Evolutionary conservation across 2,888 invertebrate genomes (phyloP), one percentile per base, ranked within the genome.

Genomic region (Oligia latruncula): DNA sequence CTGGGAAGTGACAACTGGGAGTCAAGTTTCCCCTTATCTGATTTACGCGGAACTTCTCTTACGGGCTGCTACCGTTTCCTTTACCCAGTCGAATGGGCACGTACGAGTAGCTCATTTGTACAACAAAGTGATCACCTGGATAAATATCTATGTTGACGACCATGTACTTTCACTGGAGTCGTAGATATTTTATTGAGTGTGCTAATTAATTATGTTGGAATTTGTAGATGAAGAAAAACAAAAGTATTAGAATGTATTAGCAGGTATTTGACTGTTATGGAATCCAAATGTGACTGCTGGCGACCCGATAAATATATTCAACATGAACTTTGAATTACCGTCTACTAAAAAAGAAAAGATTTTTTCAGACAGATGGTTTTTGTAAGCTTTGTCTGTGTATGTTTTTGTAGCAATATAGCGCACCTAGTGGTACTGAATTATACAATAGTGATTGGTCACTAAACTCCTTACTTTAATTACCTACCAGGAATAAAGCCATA

Each of bases 61-160:
- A 66, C 6, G 20, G 49, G 62, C n/a, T 35, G 43, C 58, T 72
- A 77, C 74, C 58, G 46, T 77, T 80, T 77, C 70, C 65, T 55
- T 64, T 82, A 77, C 52, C 62, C 83, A 80, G 79, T 80, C 40
- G 77, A 85, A 81, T 87, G 82, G 49, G n/a, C 87, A 87, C 81
- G 80, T 76, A 58, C 58, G 23, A 58, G 23, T 23, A 81, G 29
- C 74, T 83, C 82, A 87, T 89, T 87, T 83, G 76, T 68, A 81
- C 70, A 71, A 78, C 68, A 66, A 72, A 77, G 66, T 78, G 60
- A 85, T 82, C 85, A 88, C 80, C 85, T 81, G 75, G 49, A 72
- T 40, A 66, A 55, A 29, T 71, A 60, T 52, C 23, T 8, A 71
- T 60, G 43, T 65, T 55, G 6, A 75, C 6, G n/a, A 52, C 29